These are phyloP conservation scores for Andrena camellia DNA, from an alignment of 2,888 invertebrate species.

Conservation along the genomic window DNA sequence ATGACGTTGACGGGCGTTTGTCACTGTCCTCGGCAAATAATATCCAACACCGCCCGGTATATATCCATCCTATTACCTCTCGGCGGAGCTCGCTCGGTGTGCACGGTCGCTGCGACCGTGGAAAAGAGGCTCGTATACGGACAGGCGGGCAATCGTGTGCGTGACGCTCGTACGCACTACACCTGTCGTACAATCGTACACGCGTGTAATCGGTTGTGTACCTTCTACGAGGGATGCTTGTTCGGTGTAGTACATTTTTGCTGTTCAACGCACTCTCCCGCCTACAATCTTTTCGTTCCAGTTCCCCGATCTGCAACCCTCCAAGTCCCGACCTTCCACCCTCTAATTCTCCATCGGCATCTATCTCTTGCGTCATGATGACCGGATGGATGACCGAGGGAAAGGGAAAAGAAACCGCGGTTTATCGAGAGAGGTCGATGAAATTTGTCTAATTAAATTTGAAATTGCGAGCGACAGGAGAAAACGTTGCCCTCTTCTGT, in stretches of 20 bases:
- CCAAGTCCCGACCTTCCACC: conserved; percentile 41
- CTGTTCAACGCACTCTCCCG: conserved; percentile 65
- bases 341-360: conserved; percentile 69
- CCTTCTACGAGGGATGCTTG: conserved; percentile 61
- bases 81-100: conserved; percentile 63
- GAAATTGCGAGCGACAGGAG: conserved; percentile 4
- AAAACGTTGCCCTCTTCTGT: background rate
- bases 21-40: conserved; percentile 84
- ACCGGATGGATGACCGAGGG: conserved; percentile 13
- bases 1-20: conserved; percentile 84
- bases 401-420: conserved; percentile 3
- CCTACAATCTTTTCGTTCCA: conserved; percentile 39
- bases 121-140: conserved; percentile 35
- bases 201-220: conserved; percentile 32
- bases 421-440: conserved; percentile 1
- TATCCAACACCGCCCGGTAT: conserved; percentile 79
- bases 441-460: background rate
- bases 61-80: conserved; percentile 69
- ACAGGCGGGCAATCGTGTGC: background rate
- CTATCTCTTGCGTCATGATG: conserved; percentile 29
- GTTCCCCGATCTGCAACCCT: conserved; percentile 30
- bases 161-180: background rate
- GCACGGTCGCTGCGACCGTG: conserved; percentile 36
- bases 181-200: conserved; percentile 18
- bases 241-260: conserved; percentile 84